These are phyloP conservation scores for Cygnus buccinator DNA, from an alignment of 2,113 vertebrate genomes.

Conservation along the genomic window DNA sequence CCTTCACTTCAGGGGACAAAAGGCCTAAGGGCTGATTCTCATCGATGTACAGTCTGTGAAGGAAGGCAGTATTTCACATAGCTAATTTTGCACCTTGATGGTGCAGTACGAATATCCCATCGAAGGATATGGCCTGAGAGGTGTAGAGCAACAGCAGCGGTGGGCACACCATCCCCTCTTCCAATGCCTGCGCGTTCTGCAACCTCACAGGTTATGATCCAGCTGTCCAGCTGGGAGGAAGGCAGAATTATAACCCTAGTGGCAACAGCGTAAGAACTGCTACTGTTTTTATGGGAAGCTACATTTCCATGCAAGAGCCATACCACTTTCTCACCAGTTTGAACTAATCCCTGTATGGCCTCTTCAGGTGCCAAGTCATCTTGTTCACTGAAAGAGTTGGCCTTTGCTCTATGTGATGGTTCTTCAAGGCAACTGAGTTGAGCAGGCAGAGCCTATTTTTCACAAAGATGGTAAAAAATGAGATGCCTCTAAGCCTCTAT, in stretches of 20 bases:
- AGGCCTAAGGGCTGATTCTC: background rate
- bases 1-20: rapidly evolving
- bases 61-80: background rate
- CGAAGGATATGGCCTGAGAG: background rate
- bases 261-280: background rate
- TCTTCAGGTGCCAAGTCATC: background rate
- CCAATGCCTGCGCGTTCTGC: background rate
- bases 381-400: background rate
- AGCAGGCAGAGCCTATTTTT: background rate
- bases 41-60: background rate
- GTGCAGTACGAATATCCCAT: no score
- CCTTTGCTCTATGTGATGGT: rapidly evolving
- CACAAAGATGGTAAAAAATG: background rate
- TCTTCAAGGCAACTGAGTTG: background rate
- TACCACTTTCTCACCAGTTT: background rate
- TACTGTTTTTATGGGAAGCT: background rate
- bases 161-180: background rate
- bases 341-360: background rate
- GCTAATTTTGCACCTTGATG: rapidly evolving
- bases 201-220: background rate
- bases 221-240: background rate
- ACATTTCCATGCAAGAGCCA: background rate
- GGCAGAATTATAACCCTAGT: background rate
- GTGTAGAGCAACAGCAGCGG: rapidly evolving
- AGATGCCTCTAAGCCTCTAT: background rate